Evolutionary conservation across 2,113 vertebrate genomes (phyloP).

Genomic region (Planiliza haematocheilus): DNA sequence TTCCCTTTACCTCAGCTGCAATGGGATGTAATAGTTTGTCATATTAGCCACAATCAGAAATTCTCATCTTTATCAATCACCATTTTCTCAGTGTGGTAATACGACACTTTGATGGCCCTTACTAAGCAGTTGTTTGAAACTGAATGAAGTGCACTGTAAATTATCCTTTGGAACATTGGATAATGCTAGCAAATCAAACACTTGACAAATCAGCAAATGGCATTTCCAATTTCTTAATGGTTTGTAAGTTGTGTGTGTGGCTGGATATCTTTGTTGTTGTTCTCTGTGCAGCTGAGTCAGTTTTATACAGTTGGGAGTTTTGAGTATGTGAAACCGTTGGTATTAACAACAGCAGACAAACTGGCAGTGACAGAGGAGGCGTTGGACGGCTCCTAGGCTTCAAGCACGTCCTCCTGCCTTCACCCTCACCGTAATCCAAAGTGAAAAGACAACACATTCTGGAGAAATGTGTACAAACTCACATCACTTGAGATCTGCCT

Average conservation of each 20-base stretch:
- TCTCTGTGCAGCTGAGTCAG: background rate
- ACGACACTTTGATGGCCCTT: no score
- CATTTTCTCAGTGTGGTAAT: no score
- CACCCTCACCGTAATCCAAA: conserved; percentile 61
- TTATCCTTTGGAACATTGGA: background rate
- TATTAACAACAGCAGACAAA: conserved; percentile 42
- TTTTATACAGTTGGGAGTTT: conserved; percentile 26
- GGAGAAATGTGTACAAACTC: conserved; percentile 41
- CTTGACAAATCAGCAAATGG: conserved; percentile 12
- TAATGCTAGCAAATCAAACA: background rate
- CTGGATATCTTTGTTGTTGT: background rate
- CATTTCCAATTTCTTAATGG: background rate
- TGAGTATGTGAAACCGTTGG: conserved; percentile 38
- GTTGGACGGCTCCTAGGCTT: conserved; percentile 43
- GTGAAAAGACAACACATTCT: conserved; percentile 63
- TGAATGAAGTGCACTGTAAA: background rate
- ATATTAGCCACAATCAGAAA: no score
- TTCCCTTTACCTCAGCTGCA: no score
- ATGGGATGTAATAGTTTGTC: no score
- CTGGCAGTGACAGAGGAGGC: conserved; percentile 46
- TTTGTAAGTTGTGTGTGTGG: background rate
- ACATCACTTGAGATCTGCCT: conserved; percentile 46
- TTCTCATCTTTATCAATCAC: no score
- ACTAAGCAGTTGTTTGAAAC: no score
- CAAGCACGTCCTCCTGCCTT: conserved; percentile 29